Evolutionary conservation across 1,140 invertebrate genomes (phyloP).

Genomic region (Drosophila nannoptera): DNA sequence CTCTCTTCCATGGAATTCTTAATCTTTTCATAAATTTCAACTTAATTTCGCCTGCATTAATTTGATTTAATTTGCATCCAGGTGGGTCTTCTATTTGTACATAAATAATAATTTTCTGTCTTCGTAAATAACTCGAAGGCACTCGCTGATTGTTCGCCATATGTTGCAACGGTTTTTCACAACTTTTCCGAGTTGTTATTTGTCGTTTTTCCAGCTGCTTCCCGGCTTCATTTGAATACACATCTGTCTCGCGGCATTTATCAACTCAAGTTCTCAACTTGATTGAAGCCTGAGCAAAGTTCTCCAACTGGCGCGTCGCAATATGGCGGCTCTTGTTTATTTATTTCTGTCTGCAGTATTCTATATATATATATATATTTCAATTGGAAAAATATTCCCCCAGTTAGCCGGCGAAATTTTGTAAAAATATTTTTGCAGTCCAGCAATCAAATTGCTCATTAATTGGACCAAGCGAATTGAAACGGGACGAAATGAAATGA

Average conservation of each 20-base stretch:
- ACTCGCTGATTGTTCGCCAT: not conserved
- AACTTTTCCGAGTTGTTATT: slow-evolving; percentile 4
- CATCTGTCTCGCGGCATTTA: slow-evolving; percentile 7
- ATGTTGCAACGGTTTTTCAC: slow-evolving; percentile 3
- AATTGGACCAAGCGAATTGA: slow-evolving; percentile 43
- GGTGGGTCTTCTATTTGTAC: too few species aligned
- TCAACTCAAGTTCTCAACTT: slow-evolving; percentile 29
- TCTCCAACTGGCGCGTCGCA: slow-evolving; percentile 21
- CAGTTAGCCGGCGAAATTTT: not conserved
- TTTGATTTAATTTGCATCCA: too few species aligned
- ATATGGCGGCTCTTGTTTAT: slow-evolving; percentile 22
- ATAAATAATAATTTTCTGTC: too few species aligned
- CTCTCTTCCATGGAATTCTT: too few species aligned
- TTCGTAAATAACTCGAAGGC: too few species aligned
- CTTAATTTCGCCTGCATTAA: too few species aligned
- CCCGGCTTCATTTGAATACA: slow-evolving; percentile 13
- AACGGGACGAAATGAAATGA: slow-evolving; percentile 18
- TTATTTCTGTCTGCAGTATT: slow-evolving; percentile 15
- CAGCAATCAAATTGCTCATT: slow-evolving; percentile 62
- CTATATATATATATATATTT: slow-evolving; percentile 1
- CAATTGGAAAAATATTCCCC: not conserved
- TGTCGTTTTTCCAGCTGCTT: slow-evolving; percentile 34
- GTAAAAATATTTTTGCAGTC: slow-evolving; percentile 44
- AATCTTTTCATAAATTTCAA: too few species aligned
- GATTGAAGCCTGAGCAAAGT: slow-evolving; percentile 12